These are phyloP conservation scores for Mustela nigripes DNA, from an alignment of 2,113 vertebrate genomes.

Conservation along the genomic window DNA sequence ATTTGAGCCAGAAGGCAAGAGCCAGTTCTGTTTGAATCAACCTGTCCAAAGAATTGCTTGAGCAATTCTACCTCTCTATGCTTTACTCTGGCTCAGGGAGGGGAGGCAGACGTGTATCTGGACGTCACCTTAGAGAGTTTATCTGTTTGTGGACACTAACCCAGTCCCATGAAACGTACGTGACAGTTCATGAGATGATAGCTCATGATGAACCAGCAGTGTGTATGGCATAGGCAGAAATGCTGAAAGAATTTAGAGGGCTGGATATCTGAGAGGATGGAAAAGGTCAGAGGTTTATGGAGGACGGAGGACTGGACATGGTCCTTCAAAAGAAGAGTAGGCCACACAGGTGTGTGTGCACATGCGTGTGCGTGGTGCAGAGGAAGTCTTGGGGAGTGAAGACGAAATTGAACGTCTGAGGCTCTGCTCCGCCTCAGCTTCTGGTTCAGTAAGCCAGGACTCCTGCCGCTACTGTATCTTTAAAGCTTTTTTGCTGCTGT, in stretches of 20 bases:
- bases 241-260: not conserved
- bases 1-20: not conserved
- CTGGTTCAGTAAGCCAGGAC: not conserved
- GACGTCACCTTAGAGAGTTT: not conserved
- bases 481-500: slow-evolving; percentile 10
- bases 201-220: not conserved
- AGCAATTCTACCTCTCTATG: not conserved
- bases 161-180: fast-evolving
- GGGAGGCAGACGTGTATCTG: not conserved
- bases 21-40: not conserved
- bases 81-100: not conserved
- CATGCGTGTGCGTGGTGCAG: fast-evolving
- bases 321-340: not conserved
- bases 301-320: not conserved
- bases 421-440: not conserved
- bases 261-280: not conserved
- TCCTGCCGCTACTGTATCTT: not conserved
- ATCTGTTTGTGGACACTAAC: not conserved
- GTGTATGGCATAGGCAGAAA: not conserved
- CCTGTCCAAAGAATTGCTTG: not conserved
- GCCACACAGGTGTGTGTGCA: no score
- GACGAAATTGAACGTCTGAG: not conserved
- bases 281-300: not conserved
- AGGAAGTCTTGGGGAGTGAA: not conserved
- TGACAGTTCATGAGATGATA: not conserved